Conservation (phyloP, 2,797 vertebrate genomes). For the Sebastiscus tertius region DNA sequence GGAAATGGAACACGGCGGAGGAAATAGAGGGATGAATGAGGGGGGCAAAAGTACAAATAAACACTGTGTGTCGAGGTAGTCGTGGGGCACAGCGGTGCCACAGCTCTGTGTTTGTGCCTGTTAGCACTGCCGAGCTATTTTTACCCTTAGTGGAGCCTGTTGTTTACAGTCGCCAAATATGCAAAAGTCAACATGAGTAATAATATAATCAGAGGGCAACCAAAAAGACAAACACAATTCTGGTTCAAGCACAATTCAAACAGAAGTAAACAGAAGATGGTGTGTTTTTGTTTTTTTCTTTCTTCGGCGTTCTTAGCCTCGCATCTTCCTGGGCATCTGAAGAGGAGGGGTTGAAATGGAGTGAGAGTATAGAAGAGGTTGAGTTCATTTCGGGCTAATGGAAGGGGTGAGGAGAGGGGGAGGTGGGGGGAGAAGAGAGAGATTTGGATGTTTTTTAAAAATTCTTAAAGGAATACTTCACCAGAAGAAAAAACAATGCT, state of each 20-base stretch:
- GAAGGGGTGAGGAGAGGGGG: constrained; percentile 14
- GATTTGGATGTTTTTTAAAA: constrained; percentile 31
- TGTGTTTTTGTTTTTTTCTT: background rate
- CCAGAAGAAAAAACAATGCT: constrained; percentile 13
- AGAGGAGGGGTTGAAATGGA: background rate
- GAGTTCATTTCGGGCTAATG: constrained; percentile 53
- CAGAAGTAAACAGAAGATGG: constrained; percentile 21
- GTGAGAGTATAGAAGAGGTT: constrained; percentile 17
- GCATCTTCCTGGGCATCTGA: background rate
- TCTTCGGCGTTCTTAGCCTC: background rate
- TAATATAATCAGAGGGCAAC: constrained; percentile 63
- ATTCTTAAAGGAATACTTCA: constrained; percentile 35
- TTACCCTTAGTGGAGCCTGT: constrained; percentile 43
- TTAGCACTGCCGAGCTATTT: constrained; percentile 63
- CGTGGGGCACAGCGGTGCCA: constrained; percentile 35
- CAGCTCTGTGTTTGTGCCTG: constrained; percentile 42
- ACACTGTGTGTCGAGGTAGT: constrained; percentile 41
- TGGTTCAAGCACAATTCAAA: constrained; percentile 24
- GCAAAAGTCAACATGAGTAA: constrained; percentile 54
- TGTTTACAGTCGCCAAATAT: constrained; percentile 62
- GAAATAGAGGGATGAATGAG: constrained; percentile 36
- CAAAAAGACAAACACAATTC: constrained; percentile 33
- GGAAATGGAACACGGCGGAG: constrained; percentile 40
- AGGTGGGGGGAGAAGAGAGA: background rate
- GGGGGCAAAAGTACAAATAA: constrained; percentile 61